Conservation (phyloP, 2,113 vertebrate genomes). For the Acrocephalus kingi region DNA sequence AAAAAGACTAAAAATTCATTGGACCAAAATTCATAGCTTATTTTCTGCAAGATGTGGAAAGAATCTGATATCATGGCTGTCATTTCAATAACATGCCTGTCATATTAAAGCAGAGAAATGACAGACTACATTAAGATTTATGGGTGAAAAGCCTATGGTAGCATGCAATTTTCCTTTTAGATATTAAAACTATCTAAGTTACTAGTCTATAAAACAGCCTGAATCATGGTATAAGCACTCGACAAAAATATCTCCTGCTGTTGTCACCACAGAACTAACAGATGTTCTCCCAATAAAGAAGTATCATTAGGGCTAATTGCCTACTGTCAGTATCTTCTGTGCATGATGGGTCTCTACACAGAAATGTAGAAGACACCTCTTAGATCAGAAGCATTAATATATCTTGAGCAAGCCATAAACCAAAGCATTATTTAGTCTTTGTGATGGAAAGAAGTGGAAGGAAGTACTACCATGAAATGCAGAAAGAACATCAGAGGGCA, state of each 20-base stretch:
- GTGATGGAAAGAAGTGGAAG: neutral
- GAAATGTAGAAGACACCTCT: neutral
- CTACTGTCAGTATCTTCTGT: neutral
- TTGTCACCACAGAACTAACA: neutral
- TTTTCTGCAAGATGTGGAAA: neutral
- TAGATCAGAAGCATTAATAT: neutral
- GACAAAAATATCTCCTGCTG: neutral
- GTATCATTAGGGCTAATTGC: neutral
- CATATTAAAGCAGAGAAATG: slow-evolving; percentile 1
- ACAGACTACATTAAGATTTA: neutral
- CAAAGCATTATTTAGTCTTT: neutral
- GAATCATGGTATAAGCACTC: neutral
- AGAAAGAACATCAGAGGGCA: neutral
- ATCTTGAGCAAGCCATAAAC: neutral
- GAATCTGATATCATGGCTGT: neutral
- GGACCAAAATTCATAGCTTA: neutral
- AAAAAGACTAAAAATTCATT: neutral
- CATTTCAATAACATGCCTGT: neutral
- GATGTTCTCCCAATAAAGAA: neutral
- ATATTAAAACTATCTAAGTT: neutral
- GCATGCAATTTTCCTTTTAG: neutral
- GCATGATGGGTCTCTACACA: neutral
- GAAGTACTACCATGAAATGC: neutral
- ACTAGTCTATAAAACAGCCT: neutral
- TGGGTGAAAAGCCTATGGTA: neutral